Evolutionary conservation across 2,113 vertebrate species (phyloP).

Genomic region (Colaptes auratus): DNA sequence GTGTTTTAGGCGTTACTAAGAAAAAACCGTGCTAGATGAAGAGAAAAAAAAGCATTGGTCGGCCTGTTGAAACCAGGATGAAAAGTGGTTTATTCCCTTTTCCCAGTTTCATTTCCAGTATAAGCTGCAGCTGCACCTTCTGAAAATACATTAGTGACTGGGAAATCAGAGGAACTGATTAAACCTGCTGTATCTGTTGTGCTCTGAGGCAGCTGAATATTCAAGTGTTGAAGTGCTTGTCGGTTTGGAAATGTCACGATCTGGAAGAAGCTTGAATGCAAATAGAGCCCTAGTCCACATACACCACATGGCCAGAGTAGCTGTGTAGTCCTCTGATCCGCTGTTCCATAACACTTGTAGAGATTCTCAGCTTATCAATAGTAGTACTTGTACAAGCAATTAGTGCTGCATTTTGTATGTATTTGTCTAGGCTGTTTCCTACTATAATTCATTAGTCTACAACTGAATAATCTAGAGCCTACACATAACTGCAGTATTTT

Average conservation of each 20-base stretch:
- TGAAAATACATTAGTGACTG: neutral
- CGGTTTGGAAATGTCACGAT: neutral
- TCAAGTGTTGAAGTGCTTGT: neutral
- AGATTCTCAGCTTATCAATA: neutral
- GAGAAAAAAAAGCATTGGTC: neutral
- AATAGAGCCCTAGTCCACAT: neutral
- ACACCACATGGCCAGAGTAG: neutral
- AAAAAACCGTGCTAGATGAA: neutral
- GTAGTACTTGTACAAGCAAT: neutral
- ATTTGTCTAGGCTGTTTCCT: neutral
- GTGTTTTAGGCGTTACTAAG: neutral
- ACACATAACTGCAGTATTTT: neutral
- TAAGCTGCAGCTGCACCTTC: neutral
- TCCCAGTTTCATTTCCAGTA: neutral
- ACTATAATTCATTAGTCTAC: neutral
- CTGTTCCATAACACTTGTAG: accelerated
- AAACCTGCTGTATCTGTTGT: neutral
- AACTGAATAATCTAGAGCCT: neutral
- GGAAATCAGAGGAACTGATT: neutral
- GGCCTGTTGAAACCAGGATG: neutral
- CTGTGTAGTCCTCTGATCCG: neutral
- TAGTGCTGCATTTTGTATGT: neutral
- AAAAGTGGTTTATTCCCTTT: neutral
- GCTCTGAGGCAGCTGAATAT: neutral
- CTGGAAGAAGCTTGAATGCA: neutral